Percentiles rank a stretch among this genome's conserved stretches.
phyloP scores from a whole-genome alignment of 2,113 vertebrate genomes.

The Nicator chloris region DNA sequence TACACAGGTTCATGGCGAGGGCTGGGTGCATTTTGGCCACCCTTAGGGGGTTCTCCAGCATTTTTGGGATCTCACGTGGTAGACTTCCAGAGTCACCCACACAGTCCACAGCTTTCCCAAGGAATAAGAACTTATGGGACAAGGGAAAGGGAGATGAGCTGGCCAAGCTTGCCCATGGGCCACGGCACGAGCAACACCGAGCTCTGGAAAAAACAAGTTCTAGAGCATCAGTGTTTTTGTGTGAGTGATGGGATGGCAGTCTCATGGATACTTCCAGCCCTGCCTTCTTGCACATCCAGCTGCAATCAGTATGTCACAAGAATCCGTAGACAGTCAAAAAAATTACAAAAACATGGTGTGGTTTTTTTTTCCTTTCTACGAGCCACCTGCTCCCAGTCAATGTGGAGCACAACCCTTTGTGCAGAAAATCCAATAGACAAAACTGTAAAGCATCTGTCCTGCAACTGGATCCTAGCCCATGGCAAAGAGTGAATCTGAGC shows the following conservation, averaged over 20 bases:
- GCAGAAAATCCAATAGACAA: slow-evolving; percentile 37
- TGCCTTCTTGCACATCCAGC: not conserved
- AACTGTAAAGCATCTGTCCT: slow-evolving; percentile 45
- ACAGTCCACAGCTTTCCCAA: not conserved
- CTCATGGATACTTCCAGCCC: not conserved
- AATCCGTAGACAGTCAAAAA: not conserved
- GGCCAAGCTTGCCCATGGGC: rapidly evolving
- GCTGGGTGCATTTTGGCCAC: not conserved
- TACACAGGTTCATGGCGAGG: rapidly evolving
- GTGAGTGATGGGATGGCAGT: not conserved
- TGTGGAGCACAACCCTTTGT: not conserved
- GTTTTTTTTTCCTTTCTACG: not conserved
- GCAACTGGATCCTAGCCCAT: slow-evolving; percentile 44
- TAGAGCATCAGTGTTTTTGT: not conserved
- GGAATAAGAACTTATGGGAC: not conserved
- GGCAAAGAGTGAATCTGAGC: not conserved
- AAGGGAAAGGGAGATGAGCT: not conserved
- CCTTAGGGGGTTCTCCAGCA: not conserved
- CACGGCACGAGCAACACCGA: rapidly evolving
- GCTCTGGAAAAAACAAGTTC: not conserved
- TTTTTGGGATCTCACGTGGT: not conserved
- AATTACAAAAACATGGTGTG: not conserved
- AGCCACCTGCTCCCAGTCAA: slow-evolving; percentile 45
- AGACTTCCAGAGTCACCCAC: not conserved
- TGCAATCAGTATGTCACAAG: slow-evolving; percentile 1